Base-by-base conservation (phyloP, 2,888 invertebrate genomes). In the Heliconius charithonia region DNA sequence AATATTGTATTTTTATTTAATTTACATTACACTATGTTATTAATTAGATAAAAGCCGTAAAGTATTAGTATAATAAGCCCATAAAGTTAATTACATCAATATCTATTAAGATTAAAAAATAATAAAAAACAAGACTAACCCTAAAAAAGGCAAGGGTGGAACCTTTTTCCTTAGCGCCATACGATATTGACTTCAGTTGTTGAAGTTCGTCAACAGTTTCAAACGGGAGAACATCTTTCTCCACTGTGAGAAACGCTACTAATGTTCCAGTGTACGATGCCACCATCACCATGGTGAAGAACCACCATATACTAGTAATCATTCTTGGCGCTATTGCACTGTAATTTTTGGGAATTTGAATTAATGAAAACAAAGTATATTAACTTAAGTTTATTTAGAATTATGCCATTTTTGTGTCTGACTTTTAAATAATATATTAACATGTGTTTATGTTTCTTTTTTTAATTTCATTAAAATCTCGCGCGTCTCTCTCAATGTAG, bases 241-340 rank as follows among this genome's bases (percentile, higher is more conserved):
- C 98, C 0, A 98, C 96, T 0, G 97, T 98, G 10, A 98, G 95
- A 87, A 98, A 98, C 9, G 98, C 98, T 3, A 98, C 98, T 83
- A 98, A 93, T 87, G 98, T 98, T 67, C 98, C 98, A 0, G 98
- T 98, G 87, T 98, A 98, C 0, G 98, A 98, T 0, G 97, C 96
- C 1, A 97, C 97, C 95, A 98, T 97, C 82, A 98, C 98, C 86
- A 98, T 95, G 0, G 97, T 97, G 87, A 98, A 98, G 88, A 98
- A 98, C 97, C 98, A 98, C 98, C 97, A 97, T 13, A 97, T 96
- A 75, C 97, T 97, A 0, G 98, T 98, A 32, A 98, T 96, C 89
- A 98, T 96, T 81, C 98, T 96, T 0, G 98, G 98, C 0, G 97
- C 98, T 75, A 97, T 96, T 0, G 98, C 98, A 85, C 98, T 98